phyloP scores from a whole-genome alignment of 2,797 vertebrate species.

The Manis crassicaudata region DNA sequence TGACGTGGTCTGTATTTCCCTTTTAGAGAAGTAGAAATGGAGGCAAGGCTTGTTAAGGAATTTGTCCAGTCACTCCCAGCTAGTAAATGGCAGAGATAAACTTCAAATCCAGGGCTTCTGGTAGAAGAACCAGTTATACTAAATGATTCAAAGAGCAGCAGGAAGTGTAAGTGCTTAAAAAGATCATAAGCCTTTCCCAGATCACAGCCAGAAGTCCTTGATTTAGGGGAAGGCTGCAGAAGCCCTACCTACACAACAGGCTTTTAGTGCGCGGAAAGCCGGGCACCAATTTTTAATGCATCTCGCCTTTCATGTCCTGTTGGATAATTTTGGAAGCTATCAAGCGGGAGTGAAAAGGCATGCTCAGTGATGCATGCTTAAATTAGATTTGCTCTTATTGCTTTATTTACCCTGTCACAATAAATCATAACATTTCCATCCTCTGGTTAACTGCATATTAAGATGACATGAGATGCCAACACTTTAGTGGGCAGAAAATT shows the following conservation, averaged over 20 bases:
- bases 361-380: constrained; percentile 47
- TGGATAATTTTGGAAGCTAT: constrained; percentile 44
- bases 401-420: constrained; percentile 74
- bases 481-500: constrained; percentile 65
- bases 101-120: not conserved
- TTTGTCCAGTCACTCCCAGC: not conserved
- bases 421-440: constrained; percentile 74
- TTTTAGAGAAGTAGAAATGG: not conserved
- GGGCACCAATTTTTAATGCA: not conserved
- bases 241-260: not conserved
- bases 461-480: constrained; percentile 56
- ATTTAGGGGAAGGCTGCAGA: not conserved
- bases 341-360: constrained; percentile 30
- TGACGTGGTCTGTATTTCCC: not conserved
- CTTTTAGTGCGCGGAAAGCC: not conserved
- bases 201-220: not conserved
- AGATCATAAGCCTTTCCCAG: not conserved
- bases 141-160: not conserved
- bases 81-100: not conserved
- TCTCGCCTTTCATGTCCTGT: not conserved
- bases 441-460: constrained; percentile 64
- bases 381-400: constrained; percentile 71
- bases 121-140: not conserved
- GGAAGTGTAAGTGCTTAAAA: not conserved
- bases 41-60: not conserved